Evolutionary conservation across 1,140 invertebrate species (phyloP).

Genomic region (Limonius californicus): DNA sequence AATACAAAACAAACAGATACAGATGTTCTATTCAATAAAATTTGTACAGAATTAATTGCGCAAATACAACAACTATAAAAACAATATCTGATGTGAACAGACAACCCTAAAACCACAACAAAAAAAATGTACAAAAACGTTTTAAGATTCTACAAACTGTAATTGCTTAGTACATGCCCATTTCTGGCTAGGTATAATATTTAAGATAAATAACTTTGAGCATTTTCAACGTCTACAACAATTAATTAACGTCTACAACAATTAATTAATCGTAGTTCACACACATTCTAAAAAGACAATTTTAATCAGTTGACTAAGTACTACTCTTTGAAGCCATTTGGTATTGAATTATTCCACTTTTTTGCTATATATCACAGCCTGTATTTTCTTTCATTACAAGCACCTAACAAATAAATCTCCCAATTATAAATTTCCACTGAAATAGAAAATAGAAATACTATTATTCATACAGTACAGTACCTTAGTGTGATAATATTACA

Average conservation of each 20-base stretch:
- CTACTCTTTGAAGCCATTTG: neutral
- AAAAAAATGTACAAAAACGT: constrained; percentile 24
- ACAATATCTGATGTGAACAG: constrained; percentile 21
- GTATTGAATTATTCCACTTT: neutral
- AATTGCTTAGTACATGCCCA: constrained; percentile 16
- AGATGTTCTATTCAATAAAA: constrained; percentile 24
- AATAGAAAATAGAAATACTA: no score
- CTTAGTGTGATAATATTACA: no score
- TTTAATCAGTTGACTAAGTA: neutral
- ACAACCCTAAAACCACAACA: constrained; percentile 30
- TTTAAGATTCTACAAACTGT: neutral
- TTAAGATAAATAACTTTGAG: constrained; percentile 14
- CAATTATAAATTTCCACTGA: neutral
- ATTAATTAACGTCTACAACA: constrained; percentile 17
- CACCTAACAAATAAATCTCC: neutral
- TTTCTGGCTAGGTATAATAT: constrained; percentile 3
- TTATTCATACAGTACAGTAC: no score
- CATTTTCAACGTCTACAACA: constrained; percentile 21
- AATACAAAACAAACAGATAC: neutral
- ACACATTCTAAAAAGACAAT: neutral
- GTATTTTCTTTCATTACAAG: neutral
- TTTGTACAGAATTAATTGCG: constrained; percentile 25
- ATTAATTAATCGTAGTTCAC: neutral
- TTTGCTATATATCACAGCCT: neutral
- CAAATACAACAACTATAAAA: constrained; percentile 30